Percentiles rank a stretch among this genome's conserved stretches.
phyloP scores from a whole-genome alignment of 1,140 invertebrate genomes.

The Ditylenchus dipsaci region DNA sequence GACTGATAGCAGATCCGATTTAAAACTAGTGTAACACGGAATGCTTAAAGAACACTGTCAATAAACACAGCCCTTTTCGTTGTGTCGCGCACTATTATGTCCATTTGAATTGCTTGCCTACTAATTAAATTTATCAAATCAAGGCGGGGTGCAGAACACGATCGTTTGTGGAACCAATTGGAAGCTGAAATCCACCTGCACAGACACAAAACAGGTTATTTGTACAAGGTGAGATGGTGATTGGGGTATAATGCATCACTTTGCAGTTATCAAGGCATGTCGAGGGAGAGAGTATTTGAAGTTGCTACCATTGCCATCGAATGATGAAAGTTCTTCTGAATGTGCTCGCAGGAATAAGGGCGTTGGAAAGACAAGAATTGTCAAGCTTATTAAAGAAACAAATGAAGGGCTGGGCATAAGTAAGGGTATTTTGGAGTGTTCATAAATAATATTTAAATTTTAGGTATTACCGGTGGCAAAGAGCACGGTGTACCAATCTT shows the following conservation, averaged over 20 bases:
- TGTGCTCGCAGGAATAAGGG: slow-evolving; percentile 1
- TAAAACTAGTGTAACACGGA: too few relatives aligned
- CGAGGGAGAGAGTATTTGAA: background rate
- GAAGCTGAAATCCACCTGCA: slow-evolving; percentile 80
- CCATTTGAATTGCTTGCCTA: too few relatives aligned
- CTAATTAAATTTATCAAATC: slow-evolving; percentile 60
- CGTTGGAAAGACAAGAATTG: slow-evolving; percentile 16
- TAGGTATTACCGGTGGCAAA: slow-evolving; percentile 67
- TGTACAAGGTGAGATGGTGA: too few relatives aligned
- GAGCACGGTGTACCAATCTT: slow-evolving; percentile 79
- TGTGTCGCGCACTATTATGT: too few relatives aligned
- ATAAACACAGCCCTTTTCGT: too few relatives aligned
- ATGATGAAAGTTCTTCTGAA: slow-evolving; percentile 1
- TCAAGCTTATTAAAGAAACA: slow-evolving; percentile 61
- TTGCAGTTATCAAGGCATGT: background rate
- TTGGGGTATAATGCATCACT: too few relatives aligned
- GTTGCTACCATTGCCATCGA: background rate
- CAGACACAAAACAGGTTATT: slow-evolving; percentile 68
- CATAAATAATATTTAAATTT: slow-evolving; percentile 1
- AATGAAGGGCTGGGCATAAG: slow-evolving; percentile 69
- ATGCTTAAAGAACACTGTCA: too few relatives aligned
- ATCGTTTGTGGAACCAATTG: slow-evolving; percentile 76
- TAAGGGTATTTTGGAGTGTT: background rate
- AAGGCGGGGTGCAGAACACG: slow-evolving; percentile 69
- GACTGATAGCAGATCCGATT: too few relatives aligned